These are phyloP conservation scores for Lochmaea capreae DNA, from an alignment of 2,888 invertebrate genomes.

Conservation along the genomic window DNA sequence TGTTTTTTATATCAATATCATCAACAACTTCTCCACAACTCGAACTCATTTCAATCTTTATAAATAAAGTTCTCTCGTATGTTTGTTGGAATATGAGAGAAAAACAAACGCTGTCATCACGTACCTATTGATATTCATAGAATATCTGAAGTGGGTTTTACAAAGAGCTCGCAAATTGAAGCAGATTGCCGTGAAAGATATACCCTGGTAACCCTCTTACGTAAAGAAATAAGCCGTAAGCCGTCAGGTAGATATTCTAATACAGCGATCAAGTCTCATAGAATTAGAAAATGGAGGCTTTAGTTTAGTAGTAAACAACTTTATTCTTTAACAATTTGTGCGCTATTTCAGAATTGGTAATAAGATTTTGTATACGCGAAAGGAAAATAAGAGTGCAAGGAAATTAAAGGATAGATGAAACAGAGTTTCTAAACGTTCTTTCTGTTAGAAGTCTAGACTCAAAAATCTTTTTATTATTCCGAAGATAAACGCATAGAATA, in stretches of 20 bases:
- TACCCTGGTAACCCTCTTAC: constrained; percentile 29
- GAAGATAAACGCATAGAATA: too few relatives aligned
- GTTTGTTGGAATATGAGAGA: constrained; percentile 13
- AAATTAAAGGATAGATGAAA: too few relatives aligned
- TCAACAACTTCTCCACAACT: background rate
- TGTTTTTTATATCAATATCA: background rate
- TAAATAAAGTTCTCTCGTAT: constrained; percentile 12
- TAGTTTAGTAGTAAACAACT: constrained; percentile 8
- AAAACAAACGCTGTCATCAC: constrained; percentile 29
- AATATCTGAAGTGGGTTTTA: constrained; percentile 37
- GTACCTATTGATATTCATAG: constrained; percentile 34
- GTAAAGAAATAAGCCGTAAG: constrained; percentile 38
- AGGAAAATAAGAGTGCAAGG: too few relatives aligned
- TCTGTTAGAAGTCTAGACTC: too few relatives aligned
- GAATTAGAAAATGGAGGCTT: constrained; percentile 15
- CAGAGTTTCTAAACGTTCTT: too few relatives aligned
- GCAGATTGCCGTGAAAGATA: constrained; percentile 41
- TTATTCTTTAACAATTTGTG: constrained; percentile 11
- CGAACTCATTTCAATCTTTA: constrained; percentile 22
- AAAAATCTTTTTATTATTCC: too few relatives aligned
- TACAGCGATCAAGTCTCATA: constrained; percentile 32
- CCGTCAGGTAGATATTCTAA: constrained; percentile 39
- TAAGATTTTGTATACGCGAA: background rate
- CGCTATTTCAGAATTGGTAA: background rate
- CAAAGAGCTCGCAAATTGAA: constrained; percentile 40